phyloP scores from a whole-genome alignment of 2,888 invertebrate genomes.

The Mechanitis messenoides region DNA sequence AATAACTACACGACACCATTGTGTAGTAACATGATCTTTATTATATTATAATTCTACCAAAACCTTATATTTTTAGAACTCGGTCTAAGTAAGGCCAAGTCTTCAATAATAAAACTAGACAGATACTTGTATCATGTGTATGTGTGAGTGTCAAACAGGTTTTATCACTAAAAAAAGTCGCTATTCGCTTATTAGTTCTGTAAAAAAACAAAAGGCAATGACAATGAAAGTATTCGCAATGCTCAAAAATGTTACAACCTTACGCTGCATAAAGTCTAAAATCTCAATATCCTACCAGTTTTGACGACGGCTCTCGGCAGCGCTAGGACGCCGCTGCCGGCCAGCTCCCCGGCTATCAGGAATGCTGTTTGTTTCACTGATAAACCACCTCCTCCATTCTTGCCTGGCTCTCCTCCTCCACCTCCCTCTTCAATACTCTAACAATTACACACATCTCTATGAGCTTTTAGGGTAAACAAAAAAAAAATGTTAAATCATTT shows the following conservation, averaged over 20 bases:
- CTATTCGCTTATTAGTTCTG: neutral
- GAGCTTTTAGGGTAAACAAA: neutral
- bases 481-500: neutral
- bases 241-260: neutral
- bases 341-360: conserved; percentile 83
- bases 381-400: conserved; percentile 39
- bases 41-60: too few species aligned
- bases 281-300: conserved; percentile 67
- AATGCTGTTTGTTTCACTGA: conserved; percentile 71
- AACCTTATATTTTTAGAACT: too few species aligned
- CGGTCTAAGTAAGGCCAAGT: too few species aligned
- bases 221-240: neutral
- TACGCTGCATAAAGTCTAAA: neutral
- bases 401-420: conserved; percentile 25
- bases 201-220: neutral
- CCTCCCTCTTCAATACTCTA: conserved; percentile 31
- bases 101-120: too few species aligned
- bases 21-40: too few species aligned
- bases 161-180: neutral
- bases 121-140: too few species aligned
- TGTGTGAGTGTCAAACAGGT: neutral
- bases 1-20: too few species aligned
- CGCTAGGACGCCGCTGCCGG: conserved; percentile 83
- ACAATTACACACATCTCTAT: neutral
- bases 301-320: conserved; percentile 79